Evolutionary conservation across 2,888 invertebrate species (phyloP), one percentile per base, ranked within the genome.

Genomic region (Apamea anceps): DNA sequence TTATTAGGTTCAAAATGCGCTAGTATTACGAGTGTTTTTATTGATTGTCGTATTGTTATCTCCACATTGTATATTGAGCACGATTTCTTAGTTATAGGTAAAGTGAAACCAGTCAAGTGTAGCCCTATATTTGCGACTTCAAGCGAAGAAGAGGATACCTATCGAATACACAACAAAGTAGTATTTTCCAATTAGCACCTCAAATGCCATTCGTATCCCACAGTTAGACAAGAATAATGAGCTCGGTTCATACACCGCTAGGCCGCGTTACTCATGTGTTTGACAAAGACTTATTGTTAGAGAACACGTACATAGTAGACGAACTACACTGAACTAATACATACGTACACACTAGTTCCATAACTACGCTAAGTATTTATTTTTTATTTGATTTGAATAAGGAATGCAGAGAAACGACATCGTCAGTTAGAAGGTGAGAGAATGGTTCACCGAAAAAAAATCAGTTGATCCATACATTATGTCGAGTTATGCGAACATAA

Each of bases 171-270:
- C 71, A 82, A 85, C 77, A 74, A 72, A 82, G 83, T 82, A 82
- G 70, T 84, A 86, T 86, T 87, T 85, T 89, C 78, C 87, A 91
- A 92, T 92, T 92, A 92, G 86, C 90, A 90, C 90, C 86, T 90
- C 80, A 91, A 91, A 92, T 90, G 90, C 89, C 92, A 90, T 88
- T 85, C 80, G 88, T 86, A 81, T 92, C 92, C 89, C 91, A 93
- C 91, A 91, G 90, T 88, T 80, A 90, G 77, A 82, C 84, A 72
- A 84, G 81, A 88, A 82, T 89, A 91, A 91, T 86, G 83, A 88
- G 88, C 85, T 85, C 80, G 80, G 65, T 75, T 88, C 85, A 87
- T 85, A 83, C 84, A 86, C 79, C 87, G 85, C 88, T 88, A 87
- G 86, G 76, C 75, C 75, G 75, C 82, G 80, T 81, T 84, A 88